Conservation (phyloP, 2,113 vertebrate species). For the Nycticebus coucang region DNA sequence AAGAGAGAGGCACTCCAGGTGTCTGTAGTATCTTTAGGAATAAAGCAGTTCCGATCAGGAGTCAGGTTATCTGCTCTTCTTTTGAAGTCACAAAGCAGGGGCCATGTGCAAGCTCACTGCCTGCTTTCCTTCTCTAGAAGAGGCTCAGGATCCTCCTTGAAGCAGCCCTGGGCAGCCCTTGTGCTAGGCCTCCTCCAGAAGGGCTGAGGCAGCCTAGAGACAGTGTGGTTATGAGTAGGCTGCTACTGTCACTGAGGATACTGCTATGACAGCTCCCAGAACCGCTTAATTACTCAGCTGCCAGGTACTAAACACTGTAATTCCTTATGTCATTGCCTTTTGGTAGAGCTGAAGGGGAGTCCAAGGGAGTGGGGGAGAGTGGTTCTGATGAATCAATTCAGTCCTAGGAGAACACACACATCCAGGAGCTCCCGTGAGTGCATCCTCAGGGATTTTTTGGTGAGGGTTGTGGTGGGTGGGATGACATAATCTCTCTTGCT, state of each 20-base stretch:
- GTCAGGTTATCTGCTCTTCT: not conserved
- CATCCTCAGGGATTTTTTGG: not conserved
- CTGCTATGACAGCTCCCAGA: not conserved
- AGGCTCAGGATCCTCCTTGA: not conserved
- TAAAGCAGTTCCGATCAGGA: not conserved
- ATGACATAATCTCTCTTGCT: conserved; percentile 64
- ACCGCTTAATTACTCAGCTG: not conserved
- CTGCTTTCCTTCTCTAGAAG: not conserved
- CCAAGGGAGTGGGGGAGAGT: not conserved
- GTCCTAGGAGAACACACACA: not conserved
- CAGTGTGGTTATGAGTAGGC: not conserved
- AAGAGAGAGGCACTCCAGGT: not conserved
- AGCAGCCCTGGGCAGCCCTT: not conserved
- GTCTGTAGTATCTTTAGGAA: not conserved
- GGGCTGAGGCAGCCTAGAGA: not conserved
- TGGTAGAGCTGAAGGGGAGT: not conserved
- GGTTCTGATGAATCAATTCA: not conserved
- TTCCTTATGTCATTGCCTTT: not conserved
- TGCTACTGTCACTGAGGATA: not conserved
- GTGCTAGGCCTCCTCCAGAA: not conserved
- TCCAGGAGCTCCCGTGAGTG: not conserved
- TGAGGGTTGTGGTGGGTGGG: conserved; percentile 66
- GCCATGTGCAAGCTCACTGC: rapidly evolving
- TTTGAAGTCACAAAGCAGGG: not conserved
- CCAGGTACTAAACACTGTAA: not conserved